Evolutionary conservation across 2,113 vertebrate genomes (phyloP), one percentile per base, ranked within the genome.

Genomic region (Oostethus manadensis): DNA sequence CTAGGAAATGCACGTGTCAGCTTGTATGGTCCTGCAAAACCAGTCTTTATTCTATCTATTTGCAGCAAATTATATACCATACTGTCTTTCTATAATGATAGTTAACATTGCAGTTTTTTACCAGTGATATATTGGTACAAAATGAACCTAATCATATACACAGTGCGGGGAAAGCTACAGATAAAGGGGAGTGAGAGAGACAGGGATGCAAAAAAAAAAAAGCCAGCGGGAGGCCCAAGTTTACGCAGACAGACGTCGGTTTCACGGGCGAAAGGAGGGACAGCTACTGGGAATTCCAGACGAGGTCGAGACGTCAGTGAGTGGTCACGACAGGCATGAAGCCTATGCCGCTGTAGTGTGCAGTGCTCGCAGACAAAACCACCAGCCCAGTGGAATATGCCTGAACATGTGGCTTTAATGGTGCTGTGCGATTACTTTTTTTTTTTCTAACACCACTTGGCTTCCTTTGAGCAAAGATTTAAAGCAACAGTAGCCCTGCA

Each of bases 231-330:
- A 72, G 67, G 64, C 60, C 56, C 66, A 73, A 70, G 77, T 85
- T 79, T 69, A 64, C 66, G 58, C 76, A 83, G 83, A 80, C 76
- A 80, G 75, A 78, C 70, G 73, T 65, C 60, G 76, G 77, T 76
- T 77, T 51, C 77, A 73, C 42, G 61, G 74, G 71, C 14, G 35
- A 84, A 55, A 75, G 66, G 60, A 71, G 76, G 75, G 76, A 81
- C 84, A 88, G 86, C 87, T 89, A 84, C 83, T 87, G 77, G 71
- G 66, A 82, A 88, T 89, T 89, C 88, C 86, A 83, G 81, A 80
- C 66, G 51, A 83, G 80, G 80, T 83, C 76, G 71, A 75, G 73
- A 71, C 71, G 70, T 84, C 77, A 78, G 71, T 42, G 65, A 81
- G 72, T 56, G 75, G 69, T 74, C 80, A 84, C 81, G 85, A 79